Evolutionary conservation across 2,888 invertebrate species (phyloP), one percentile per base, ranked within the genome.

Genomic region (Philonicus albiceps): DNA sequence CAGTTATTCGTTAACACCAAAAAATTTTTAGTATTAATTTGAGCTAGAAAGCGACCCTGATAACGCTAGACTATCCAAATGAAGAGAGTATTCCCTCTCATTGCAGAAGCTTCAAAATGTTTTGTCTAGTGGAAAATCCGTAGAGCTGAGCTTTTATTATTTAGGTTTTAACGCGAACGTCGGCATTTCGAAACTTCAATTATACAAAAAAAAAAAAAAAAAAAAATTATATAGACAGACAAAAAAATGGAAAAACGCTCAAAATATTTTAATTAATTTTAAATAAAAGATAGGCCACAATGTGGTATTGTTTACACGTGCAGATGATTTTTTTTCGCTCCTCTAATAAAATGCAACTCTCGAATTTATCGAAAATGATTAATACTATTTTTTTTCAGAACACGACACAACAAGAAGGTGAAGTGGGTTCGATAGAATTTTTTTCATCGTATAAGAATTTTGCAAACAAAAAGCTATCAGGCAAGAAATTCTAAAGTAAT

Each of bases 201-300:
- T 34, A 34, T 37, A n/a, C 2, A n/a, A 31, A 73, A n/a, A n/a
- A n/a, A n/a, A n/a, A n/a, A n/a, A n/a, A n/a, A n/a, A n/a, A n/a
- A 34, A 74, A 11, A 22, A 74, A n/a, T 31, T 34, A 30, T 27
- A 78, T 43, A 83, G 72, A 74, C 64, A 49, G 75, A 37, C n/a
- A 85, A 84, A 85, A 72, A 74, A 74, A 31, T 13, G 0, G 34
- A 34, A 37, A 74, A 34, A 37, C 16, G 19, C 37, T 74, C 31
- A 64, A 83, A 64, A 43, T 83, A 55, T 86, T 74, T 30, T 86
- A 75, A 72, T 78, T 64, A 13, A 85, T 74, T 85, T 19, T 43
- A 85, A n/a, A 74, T 73, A 85, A 73, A 85, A 16, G 34, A 73
- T 30, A 55, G 16, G 74, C 85, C 85, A 85, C 85, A 85, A 85